Base-by-base conservation (phyloP, 2,113 vertebrate species). In the Octodon degus region DNA sequence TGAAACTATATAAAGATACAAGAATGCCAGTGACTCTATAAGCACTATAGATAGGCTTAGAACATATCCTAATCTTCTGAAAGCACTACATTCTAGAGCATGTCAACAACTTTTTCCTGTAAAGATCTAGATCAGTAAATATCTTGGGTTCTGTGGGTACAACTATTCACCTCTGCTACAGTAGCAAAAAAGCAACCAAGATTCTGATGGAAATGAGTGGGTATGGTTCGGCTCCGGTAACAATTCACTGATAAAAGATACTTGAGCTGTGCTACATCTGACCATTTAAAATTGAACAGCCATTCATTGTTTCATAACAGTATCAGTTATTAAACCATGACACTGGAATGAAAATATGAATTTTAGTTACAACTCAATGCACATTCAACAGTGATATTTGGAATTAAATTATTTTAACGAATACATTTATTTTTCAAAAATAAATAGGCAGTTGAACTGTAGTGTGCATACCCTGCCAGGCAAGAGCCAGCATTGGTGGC, bases 371-470 rank as follows among this genome's bases (percentile, higher is more conserved):
- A 98, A 98, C 98, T 98, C 98, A 97, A 98, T 98, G 98, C 98
- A 99, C 98, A 99, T 98, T 98, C 98, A 98, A 97, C 98, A 98
- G 98, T 98, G 99, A 98, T 99, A 98, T 98, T 98, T 98, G 98
- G 98, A 98, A 98, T 99, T 99, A 98, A 99, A 99, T 99, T 99
- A 99, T 99, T 99, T 99, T 99, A 98, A 99, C 98, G 99, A 99
- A 99, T 99, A 99, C 98, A 99, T 99, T 98, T 99, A 99, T 99
- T 99, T 99, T 99, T 98, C 98, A 98, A 99, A 98, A 98, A 60
- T 90, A 98, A 98, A 67, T 93, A 77, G 72, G 25, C 80, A 63
- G 40, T 19, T 74, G 55, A 53, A 79, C 30, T 63, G 7, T 60
- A 79, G 62, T 60, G 68, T 85, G 37, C 20, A 43, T 63, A 84